Evolutionary conservation across 2,797 vertebrate species (phyloP), one percentile per base, ranked within the genome.

Genomic region (Chrysocyon brachyurus): DNA sequence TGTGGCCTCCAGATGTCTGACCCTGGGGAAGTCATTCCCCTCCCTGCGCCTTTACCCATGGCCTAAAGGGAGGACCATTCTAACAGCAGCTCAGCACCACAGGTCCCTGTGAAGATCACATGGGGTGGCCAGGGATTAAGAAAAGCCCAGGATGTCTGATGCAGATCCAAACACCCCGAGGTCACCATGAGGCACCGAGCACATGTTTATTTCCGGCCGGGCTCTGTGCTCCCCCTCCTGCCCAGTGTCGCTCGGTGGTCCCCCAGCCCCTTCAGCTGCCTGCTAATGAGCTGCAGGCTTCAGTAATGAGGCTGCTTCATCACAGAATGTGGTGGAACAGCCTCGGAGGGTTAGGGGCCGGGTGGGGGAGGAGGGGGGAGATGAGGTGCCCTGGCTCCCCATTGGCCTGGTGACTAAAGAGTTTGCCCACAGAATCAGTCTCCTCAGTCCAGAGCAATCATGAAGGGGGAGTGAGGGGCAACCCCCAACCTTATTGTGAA

Each of bases 281-380:
- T 88, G 93, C 31, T 88, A 87, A 94, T 75, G 95, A 91, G 68
- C 77, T 1, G 0, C 61, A 95, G 78, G 91, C 61, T 63, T 70
- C 70, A 9, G 66, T 87, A 79, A 91, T 79, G 73, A 95, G 94
- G 91, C 46, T 10, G 66, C 33, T 85, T 81, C 84, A 85, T 82
- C 84, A 86, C 12, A 4, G 57, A 77, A 64, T 36, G n/a, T 0
- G 0, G 68, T 49, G 77, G 28, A 72, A 75, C 40, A 56, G 52
- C 85, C 66, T 86, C 1, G 1, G 52, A 56, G 6, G 52, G 28
- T n/a, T 52, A 33, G 46, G 46, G 73, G 15, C 8, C 0, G 4
- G 46, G 73, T 49, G 0, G 26, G 17, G 68, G 26, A 36, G 57
- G 61, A 70, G n/a, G 40, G 26, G 70, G 52, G 9, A 3, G 7